Conservation (phyloP, 2,797 vertebrate species). For the Periophthalmus magnuspinnatus region DNA sequence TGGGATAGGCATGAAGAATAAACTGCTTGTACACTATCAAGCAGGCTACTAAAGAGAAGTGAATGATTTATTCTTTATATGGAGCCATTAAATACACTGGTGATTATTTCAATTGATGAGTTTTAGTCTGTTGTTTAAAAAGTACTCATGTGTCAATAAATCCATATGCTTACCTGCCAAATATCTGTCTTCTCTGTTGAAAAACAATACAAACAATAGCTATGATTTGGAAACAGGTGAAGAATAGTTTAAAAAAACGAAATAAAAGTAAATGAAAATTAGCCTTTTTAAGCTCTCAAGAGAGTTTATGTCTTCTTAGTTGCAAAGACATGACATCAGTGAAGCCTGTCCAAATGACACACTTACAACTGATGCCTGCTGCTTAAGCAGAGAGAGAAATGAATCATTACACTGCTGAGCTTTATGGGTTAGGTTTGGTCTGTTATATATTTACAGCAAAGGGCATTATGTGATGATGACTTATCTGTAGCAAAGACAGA, state of each 20-base stretch:
- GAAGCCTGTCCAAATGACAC: slow-evolving; percentile 31
- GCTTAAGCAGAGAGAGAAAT: slow-evolving; percentile 68
- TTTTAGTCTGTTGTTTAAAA: not conserved
- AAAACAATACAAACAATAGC: not conserved
- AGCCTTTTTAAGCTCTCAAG: not conserved
- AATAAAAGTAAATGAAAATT: not conserved
- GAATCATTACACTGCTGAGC: slow-evolving; percentile 80
- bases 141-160: not conserved
- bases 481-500: slow-evolving; percentile 17
- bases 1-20: too few species aligned
- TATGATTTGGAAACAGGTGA: not conserved
- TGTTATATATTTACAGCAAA: too few species aligned
- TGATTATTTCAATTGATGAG: not conserved
- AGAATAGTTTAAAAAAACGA: not conserved
- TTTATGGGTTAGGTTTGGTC: too few species aligned
- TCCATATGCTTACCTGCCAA: not conserved
- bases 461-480: slow-evolving; percentile 46
- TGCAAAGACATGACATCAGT: slow-evolving; percentile 10
- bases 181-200: not conserved
- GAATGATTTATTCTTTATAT: not conserved
- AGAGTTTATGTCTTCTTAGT: not conserved
- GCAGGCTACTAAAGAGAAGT: not conserved
- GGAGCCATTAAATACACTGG: not conserved
- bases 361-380: slow-evolving; percentile 52
- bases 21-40: not conserved